Base-by-base conservation (phyloP, 1,140 invertebrate genomes). In the Ditylenchus dipsaci region DNA sequence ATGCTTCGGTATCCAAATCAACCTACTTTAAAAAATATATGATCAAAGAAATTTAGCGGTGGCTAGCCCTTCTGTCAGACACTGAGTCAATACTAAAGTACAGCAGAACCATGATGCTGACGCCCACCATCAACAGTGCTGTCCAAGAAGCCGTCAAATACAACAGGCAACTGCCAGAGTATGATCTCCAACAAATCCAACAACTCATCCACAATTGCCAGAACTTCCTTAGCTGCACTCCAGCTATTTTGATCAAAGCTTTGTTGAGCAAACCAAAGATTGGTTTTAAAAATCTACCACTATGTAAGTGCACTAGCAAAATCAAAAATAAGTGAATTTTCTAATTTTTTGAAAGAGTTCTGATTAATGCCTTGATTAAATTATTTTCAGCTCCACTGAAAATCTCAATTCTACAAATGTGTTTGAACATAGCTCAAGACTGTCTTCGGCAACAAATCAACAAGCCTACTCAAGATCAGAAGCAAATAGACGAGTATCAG, bases 141-240 rank as follows among this genome's bases (percentile, higher is more conserved):
- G 19, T 70, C 7, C 45, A 23, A 45, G 68, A 70, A 38, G 27
- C 49, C 13, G 43, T 70, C 19, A 69, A 70, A 53, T 70, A 57
- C 38, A 70, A 70, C 21, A 23, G 67, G 11, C 49, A 67, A 49
- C 33, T 70, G 27, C 27, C 23, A 1, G 17, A 45, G 17, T 19
- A 53, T 33, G 67, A 70, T 26, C 30, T 69, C 21, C n/a, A 67
- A 7, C 67, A 70, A 13, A 70, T 70, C n/a, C 33, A 68, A 45
- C 13, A n/a, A 33, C 53, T 70, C 57, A 38, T 59, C 19, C 8
- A 53, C n/a, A 26, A 3, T 8, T 53, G 49, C 49, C 33, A 38
- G 33, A 38, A 38, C 33, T 38, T 38, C 33, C 33, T 38, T 38
- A 38, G 33, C 33, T 38, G 33, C 33, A 38, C 33, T 38, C 33